Conservation (phyloP, 2,113 vertebrate species). For the Struthidea cinerea region DNA sequence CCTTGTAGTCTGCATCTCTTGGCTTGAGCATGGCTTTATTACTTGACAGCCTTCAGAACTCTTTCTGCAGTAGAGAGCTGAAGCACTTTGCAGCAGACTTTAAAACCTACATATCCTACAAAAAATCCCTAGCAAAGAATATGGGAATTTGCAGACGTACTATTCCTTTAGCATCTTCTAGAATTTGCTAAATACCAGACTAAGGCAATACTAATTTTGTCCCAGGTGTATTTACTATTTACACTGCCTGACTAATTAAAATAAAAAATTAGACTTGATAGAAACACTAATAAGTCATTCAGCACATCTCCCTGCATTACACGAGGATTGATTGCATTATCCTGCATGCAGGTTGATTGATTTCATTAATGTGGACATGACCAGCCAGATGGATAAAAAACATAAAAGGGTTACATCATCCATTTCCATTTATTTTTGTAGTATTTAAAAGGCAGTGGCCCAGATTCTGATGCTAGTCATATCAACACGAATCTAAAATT, state of each 20-base stretch:
- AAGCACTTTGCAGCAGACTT: neutral
- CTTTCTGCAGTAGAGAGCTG: neutral
- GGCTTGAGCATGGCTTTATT: neutral
- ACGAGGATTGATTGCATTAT: slow-evolving; percentile 4
- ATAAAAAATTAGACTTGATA: neutral
- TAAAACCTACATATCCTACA: neutral
- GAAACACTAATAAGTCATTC: neutral
- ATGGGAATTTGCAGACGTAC: neutral
- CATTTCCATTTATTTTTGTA: neutral
- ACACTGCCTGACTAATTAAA: slow-evolving; percentile 8
- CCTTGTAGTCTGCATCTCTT: neutral
- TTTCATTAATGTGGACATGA: slow-evolving; percentile 46
- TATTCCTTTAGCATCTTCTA: neutral
- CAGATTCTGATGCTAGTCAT: slow-evolving; percentile 5
- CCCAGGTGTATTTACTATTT: neutral
- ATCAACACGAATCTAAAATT: neutral
- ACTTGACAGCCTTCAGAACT: neutral
- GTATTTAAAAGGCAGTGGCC: neutral
- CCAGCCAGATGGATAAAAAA: slow-evolving; percentile 34
- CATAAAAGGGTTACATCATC: neutral
- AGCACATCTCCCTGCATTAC: neutral
- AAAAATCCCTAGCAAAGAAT: neutral
- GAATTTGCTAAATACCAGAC: neutral
- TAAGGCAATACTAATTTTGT: neutral
- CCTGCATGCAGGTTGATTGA: slow-evolving; percentile 16